These are phyloP conservation scores for Chaetoderma sp. DNA, from an alignment of 2,888 invertebrate species.

Conservation along the genomic window DNA sequence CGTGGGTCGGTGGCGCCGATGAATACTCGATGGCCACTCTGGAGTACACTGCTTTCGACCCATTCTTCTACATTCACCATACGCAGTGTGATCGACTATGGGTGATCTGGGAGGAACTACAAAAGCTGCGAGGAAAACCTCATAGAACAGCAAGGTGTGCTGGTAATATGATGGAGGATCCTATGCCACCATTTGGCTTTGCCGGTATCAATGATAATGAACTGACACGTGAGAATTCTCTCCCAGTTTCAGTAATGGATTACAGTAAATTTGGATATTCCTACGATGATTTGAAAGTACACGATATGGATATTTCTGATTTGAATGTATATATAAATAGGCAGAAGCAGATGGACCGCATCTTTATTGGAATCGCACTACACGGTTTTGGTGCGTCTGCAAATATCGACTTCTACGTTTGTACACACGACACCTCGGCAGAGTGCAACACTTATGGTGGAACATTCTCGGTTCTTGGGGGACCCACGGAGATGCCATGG, in stretches of 20 bases:
- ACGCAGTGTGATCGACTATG: constrained; percentile 24
- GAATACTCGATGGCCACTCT: constrained; percentile 11
- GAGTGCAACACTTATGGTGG: constrained; percentile 16
- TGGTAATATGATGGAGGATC: constrained; percentile 22
- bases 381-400: constrained; percentile 16
- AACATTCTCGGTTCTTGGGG: constrained; percentile 19
- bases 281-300: constrained; percentile 35
- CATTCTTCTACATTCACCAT: constrained; percentile 18
- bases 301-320: constrained; percentile 17
- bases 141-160: constrained; percentile 31
- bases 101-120: constrained; percentile 33
- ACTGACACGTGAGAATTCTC: constrained; percentile 14
- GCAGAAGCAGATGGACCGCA: constrained; percentile 8
- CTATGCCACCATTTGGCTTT: constrained; percentile 29
- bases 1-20: constrained; percentile 15
- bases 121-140: constrained; percentile 20
- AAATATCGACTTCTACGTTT: constrained; percentile 24
- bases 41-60: constrained; percentile 17
- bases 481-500: constrained; percentile 27
- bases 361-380: constrained; percentile 20
- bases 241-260: constrained; percentile 35
- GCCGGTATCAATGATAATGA: constrained; percentile 12
- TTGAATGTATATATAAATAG: constrained; percentile 9
- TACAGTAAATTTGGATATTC: constrained; percentile 30
- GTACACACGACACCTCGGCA: neutral